A percentile compares a stretch with the other conserved stretches of the same genome.
Evolutionary conservation across 1,140 invertebrate species (phyloP).

Genomic region (Conus ventricosus): DNA sequence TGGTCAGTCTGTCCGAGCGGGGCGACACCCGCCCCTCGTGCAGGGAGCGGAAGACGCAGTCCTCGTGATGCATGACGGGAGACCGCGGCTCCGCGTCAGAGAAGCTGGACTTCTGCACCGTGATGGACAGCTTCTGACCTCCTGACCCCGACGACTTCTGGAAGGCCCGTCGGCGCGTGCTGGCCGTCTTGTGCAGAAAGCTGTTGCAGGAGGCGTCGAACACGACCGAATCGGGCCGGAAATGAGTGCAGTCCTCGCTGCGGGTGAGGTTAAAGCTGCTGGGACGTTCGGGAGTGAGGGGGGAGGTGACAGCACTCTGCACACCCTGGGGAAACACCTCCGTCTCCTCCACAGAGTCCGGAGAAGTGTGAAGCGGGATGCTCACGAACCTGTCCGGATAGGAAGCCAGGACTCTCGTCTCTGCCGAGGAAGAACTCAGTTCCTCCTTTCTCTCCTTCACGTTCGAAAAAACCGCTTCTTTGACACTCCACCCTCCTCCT

Average conservation of each 20-base stretch:
- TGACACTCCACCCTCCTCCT: background rate
- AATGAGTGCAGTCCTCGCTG: background rate
- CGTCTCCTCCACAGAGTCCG: background rate
- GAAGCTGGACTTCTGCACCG: background rate
- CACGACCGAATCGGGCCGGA: background rate
- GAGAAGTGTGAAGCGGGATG: background rate
- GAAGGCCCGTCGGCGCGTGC: constrained; percentile 5
- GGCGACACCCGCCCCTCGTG: background rate
- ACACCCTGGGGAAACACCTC: background rate
- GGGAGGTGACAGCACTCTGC: background rate
- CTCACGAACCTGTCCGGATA: background rate
- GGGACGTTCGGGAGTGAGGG: background rate
- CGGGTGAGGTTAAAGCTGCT: background rate
- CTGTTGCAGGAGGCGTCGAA: background rate
- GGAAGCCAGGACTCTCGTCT: background rate
- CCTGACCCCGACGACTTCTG: background rate
- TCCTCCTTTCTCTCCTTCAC: background rate
- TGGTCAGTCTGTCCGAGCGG: background rate
- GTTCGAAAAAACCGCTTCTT: background rate
- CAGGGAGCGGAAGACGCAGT: background rate
- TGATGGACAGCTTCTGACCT: background rate
- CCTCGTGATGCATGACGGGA: background rate
- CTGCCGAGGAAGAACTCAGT: background rate
- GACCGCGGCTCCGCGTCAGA: background rate
- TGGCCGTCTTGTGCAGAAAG: background rate